Evolutionary conservation across 2,888 invertebrate species (phyloP), one percentile per base, ranked within the genome.

Genomic region (Psylliodes chrysocephalus): DNA sequence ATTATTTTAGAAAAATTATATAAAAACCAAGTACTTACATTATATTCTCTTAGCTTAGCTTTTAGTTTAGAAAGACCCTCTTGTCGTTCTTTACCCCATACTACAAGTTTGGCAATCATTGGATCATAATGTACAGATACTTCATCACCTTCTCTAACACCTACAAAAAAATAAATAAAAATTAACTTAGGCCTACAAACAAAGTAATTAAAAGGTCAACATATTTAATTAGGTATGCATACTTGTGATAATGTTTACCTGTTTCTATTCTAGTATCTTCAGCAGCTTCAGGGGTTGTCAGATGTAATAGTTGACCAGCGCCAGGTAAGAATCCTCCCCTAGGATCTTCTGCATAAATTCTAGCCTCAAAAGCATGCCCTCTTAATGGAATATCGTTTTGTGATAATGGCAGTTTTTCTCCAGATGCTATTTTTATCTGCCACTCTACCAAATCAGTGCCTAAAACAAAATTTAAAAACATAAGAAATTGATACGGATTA

Each of bases 101-200:
- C 96, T 0, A 98, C 93, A 19, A 99, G 85, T 83, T 99, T 99
- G 0, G 99, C 98, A 74, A 99, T 99, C 98, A 99, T 98, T 0
- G 99, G 99, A 84, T 99, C 99, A 81, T 99, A 99, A 84, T 98
- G 94, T 0, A 99, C 95, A 0, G 98, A 95, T 0, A 99, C 98
- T 76, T 96, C 94, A 80, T 98, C 98, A 0, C 96, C 95, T 85
- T 94, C 88, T 0, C 90, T 84, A 0, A 95, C 93, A 2, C 94
- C 88, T 84, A 63, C 4, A 69, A 66, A 42, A 60, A 56, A 61
- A 60, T 15, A 5, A 55, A 51, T 6, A 12, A 60, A n/a, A n/a
- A n/a, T n/a, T n/a, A n/a, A n/a, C n/a, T n/a, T n/a, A n/a, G n/a
- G n/a, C n/a, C n/a, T n/a, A n/a, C n/a, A n/a, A n/a, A n/a, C n/a